Evolutionary conservation across 2,888 invertebrate species (phyloP).

Genomic region (Pollenia angustigena): DNA sequence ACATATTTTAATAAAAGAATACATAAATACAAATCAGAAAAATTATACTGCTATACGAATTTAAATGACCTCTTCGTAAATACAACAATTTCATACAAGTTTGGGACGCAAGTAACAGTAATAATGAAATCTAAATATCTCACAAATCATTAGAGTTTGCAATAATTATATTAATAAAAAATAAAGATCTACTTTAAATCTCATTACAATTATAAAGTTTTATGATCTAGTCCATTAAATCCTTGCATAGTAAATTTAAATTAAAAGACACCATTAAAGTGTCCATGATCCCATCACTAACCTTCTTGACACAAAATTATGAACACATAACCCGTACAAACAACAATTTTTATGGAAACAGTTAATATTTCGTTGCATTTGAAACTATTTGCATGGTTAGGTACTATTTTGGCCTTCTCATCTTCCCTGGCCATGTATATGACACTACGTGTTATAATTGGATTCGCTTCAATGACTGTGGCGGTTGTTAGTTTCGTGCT

Average conservation of each 20-base stretch:
- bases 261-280: background rate
- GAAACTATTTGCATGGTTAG: constrained; percentile 75
- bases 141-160: too few relatives aligned
- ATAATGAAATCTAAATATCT: too few relatives aligned
- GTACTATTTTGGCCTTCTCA: constrained; percentile 86
- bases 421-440: constrained; percentile 87
- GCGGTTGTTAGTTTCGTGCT: constrained; percentile 89
- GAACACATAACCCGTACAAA: background rate
- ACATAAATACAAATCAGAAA: too few relatives aligned
- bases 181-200: too few relatives aligned
- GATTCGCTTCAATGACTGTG: constrained; percentile 87
- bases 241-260: background rate
- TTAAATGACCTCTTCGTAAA: too few relatives aligned
- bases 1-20: too few relatives aligned
- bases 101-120: too few relatives aligned
- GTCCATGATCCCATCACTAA: background rate
- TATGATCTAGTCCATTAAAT: background rate
- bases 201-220: background rate
- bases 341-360: too few relatives aligned
- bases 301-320: background rate
- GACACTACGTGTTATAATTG: constrained; percentile 85
- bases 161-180: too few relatives aligned
- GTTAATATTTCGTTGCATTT: background rate
- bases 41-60: too few relatives aligned
- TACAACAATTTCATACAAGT: too few relatives aligned